phyloP scores from a whole-genome alignment of 2,888 invertebrate genomes.

The Tromatobia lineatoria region DNA sequence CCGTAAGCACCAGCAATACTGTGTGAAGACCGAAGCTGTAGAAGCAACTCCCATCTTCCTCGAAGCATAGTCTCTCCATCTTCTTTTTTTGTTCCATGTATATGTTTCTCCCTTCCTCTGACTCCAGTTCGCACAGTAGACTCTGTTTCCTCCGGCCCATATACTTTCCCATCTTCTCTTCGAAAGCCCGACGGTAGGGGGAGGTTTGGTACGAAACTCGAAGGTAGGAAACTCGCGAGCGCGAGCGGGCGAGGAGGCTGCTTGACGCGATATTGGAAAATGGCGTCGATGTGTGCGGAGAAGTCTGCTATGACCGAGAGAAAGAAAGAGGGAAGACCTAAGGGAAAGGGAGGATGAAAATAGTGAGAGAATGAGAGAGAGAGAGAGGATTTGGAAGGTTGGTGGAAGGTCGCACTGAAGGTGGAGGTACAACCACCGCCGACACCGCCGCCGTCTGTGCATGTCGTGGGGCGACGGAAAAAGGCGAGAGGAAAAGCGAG shows the following conservation, averaged over 20 bases:
- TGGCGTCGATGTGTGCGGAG: conserved; percentile 82
- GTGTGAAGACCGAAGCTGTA: conserved; percentile 44
- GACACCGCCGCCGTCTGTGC: conserved; percentile 51
- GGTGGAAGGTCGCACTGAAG: conserved; percentile 61
- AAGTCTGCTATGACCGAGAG: conserved; percentile 67
- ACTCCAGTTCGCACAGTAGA: conserved; percentile 52
- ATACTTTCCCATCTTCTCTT: conserved; percentile 47
- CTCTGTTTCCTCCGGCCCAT: conserved; percentile 63
- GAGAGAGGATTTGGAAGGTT: conserved; percentile 24
- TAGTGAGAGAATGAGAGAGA: conserved; percentile 50
- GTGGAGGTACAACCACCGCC: conserved; percentile 58
- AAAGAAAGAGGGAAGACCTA: conserved; percentile 64
- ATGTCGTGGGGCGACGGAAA: conserved; percentile 37
- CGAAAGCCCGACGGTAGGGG: conserved; percentile 64
- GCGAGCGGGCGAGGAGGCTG: conserved; percentile 73
- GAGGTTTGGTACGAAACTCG: conserved; percentile 56
- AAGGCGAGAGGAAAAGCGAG: conserved; percentile 59
- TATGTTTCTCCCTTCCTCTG: conserved; percentile 43
- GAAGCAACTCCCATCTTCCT: conserved; percentile 66
- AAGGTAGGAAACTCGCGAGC: conserved; percentile 51
- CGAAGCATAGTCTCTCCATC: conserved; percentile 55
- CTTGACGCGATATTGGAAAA: conserved; percentile 84
- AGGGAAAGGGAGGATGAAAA: conserved; percentile 65
- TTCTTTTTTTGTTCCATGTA: conserved; percentile 62
- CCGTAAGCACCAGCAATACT: conserved; percentile 50